These are phyloP conservation scores for Sorex maritimensis DNA, from an alignment of 2,797 vertebrate species.

Conservation along the genomic window DNA sequence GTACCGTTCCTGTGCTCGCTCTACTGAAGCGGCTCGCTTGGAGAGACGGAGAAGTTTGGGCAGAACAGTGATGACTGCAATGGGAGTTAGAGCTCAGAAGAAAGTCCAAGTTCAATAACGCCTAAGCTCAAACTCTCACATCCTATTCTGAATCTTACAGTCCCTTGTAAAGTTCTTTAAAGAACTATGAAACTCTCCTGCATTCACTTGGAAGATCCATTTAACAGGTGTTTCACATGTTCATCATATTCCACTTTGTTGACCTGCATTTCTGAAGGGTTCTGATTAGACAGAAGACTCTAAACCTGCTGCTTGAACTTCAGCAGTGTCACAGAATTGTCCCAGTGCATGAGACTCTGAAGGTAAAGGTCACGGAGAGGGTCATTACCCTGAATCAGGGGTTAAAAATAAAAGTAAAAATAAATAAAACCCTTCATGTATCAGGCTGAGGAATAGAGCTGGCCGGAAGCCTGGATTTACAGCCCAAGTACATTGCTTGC, in stretches of 20 bases:
- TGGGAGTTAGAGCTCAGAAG: slow-evolving; percentile 22
- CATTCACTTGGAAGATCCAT: slow-evolving; percentile 50
- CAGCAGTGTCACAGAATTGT: slow-evolving; percentile 54
- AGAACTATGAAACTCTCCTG: background rate
- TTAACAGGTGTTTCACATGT: slow-evolving; percentile 71
- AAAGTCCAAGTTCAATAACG: slow-evolving; percentile 36
- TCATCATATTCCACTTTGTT: slow-evolving; percentile 44
- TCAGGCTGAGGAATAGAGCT: slow-evolving; percentile 61
- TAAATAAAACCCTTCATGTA: slow-evolving; percentile 34
- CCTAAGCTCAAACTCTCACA: background rate
- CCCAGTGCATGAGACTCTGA: slow-evolving; percentile 71
- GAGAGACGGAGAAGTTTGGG: slow-evolving; percentile 28
- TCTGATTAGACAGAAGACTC: slow-evolving; percentile 78
- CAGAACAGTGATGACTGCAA: background rate
- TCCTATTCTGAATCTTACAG: background rate
- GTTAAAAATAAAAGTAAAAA: too few relatives aligned
- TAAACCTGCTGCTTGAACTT: slow-evolving; percentile 30
- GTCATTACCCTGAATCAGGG: slow-evolving; percentile 70
- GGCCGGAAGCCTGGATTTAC: slow-evolving; percentile 31
- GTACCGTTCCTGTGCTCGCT: slow-evolving; percentile 22
- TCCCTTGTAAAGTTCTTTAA: slow-evolving; percentile 34
- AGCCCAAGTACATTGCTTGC: slow-evolving; percentile 51
- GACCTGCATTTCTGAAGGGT: slow-evolving; percentile 52
- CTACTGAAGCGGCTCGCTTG: slow-evolving; percentile 23
- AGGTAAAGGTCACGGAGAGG: slow-evolving; percentile 68